These are phyloP conservation scores for Acestrorhynchus altus DNA, from an alignment of 2,797 vertebrate species.

Conservation along the genomic window DNA sequence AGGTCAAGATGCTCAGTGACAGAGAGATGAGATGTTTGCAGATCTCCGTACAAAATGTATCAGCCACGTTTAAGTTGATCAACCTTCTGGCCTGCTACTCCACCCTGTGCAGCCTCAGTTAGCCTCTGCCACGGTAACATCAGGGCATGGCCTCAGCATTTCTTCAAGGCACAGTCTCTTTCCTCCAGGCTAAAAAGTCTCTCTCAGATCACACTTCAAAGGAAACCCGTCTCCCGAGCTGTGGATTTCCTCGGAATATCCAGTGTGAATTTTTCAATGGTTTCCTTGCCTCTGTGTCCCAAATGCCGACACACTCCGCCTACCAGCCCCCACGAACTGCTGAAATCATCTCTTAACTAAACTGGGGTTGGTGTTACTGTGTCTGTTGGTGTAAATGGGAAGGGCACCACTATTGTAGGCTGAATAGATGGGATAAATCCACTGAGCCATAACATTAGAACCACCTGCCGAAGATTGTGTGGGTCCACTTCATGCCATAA, in stretches of 20 bases:
- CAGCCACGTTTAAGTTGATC: background rate
- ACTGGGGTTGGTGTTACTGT: too few relatives aligned
- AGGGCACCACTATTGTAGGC: too few relatives aligned
- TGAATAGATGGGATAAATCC: too few relatives aligned
- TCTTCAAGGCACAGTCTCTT: background rate
- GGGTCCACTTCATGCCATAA: too few relatives aligned
- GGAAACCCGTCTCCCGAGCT: slow-evolving; percentile 11
- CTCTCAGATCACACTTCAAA: slow-evolving; percentile 45
- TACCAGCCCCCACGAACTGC: background rate
- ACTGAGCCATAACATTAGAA: too few relatives aligned
- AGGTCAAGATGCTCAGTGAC: too few relatives aligned
- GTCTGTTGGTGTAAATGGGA: too few relatives aligned
- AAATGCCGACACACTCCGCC: slow-evolving; percentile 12
- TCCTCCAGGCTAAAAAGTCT: slow-evolving; percentile 13
- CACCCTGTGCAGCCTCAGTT: background rate
- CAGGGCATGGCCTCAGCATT: background rate
- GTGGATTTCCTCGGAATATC: slow-evolving; percentile 28
- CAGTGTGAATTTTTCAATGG: slow-evolving; percentile 32
- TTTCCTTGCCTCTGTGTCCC: slow-evolving; percentile 22
- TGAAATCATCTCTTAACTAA: too few relatives aligned
- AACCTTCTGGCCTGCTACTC: background rate
- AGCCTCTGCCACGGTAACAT: background rate
- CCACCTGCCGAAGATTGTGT: too few relatives aligned
- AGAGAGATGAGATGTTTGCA: too few relatives aligned
- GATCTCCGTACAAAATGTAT: too few relatives aligned